phyloP scores from a whole-genome alignment of 2,113 vertebrate species.

The Sebastes schlegelii region DNA sequence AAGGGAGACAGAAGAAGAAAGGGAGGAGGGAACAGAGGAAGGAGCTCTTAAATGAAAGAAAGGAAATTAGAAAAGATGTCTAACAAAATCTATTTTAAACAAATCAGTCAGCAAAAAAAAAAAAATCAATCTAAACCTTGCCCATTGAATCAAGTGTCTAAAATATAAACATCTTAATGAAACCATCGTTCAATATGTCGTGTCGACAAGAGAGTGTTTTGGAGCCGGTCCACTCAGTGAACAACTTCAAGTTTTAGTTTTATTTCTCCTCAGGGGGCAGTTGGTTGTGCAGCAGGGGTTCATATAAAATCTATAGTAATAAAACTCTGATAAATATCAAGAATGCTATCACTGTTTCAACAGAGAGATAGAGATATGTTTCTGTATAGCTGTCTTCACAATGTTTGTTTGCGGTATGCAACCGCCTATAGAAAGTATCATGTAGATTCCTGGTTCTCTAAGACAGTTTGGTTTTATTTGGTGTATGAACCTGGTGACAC shows the following conservation, averaged over 20 bases:
- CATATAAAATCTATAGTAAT: conserved; percentile 2
- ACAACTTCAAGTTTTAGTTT: conserved; percentile 42
- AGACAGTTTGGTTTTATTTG: neutral
- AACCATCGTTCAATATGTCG: neutral
- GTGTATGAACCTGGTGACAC: neutral
- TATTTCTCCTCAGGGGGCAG: conserved; percentile 4
- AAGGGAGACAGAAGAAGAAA: neutral
- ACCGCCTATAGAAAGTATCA: neutral
- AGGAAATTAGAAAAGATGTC: neutral
- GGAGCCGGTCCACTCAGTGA: conserved; percentile 12
- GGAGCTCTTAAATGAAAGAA: neutral
- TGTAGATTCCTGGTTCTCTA: neutral
- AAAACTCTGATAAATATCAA: conserved; percentile 6
- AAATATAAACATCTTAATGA: conserved; percentile 9
- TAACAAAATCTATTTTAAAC: neutral
- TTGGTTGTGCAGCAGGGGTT: conserved; percentile 14
- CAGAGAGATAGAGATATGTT: neutral
- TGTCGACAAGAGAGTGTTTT: neutral
- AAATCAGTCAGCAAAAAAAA: neutral
- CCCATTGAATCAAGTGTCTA: conserved; percentile 1
- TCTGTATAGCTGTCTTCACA: neutral
- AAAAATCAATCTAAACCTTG: neutral
- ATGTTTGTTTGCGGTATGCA: neutral
- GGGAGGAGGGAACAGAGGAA: neutral
- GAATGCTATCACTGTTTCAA: neutral